Percentiles rank a stretch among this genome's conserved stretches.
Conservation (phyloP, 2,113 vertebrate genomes). For the Empidonax traillii region DNA sequence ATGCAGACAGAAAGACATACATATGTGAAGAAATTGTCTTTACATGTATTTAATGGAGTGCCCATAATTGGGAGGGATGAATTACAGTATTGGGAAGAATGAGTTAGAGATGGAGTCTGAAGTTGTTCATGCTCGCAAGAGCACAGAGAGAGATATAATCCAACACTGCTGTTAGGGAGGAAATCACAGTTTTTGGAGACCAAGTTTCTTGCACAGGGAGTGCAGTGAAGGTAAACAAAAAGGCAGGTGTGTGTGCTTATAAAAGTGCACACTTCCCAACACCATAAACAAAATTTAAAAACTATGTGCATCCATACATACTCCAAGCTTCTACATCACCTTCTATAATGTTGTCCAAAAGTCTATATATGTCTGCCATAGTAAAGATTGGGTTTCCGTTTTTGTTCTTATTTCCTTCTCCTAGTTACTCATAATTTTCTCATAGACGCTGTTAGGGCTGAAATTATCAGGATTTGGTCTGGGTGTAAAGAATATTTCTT, state of each 20-base stretch:
- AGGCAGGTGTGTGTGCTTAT: neutral
- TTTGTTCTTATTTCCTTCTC: neutral
- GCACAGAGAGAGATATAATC: neutral
- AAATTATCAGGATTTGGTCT: neutral
- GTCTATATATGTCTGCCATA: neutral
- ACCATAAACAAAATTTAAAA: neutral
- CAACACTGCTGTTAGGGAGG: neutral
- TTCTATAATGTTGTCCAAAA: neutral
- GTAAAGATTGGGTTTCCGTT: neutral
- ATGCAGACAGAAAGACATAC: too few relatives aligned
- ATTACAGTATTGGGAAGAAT: neutral
- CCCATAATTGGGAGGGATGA: neutral
- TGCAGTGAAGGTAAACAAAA: neutral
- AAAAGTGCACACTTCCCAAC: neutral
- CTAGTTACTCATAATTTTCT: neutral
- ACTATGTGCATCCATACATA: neutral
- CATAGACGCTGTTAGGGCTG: neutral
- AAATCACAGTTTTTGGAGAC: neutral
- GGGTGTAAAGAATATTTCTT: neutral
- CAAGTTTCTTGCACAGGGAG: neutral
- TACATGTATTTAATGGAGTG: neutral
- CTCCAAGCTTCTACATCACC: neutral
- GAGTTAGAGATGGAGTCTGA: neutral
- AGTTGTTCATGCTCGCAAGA: neutral
- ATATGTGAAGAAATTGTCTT: neutral